Conservation (phyloP, 1,140 invertebrate species). For the Scylla paramamosain region DNA sequence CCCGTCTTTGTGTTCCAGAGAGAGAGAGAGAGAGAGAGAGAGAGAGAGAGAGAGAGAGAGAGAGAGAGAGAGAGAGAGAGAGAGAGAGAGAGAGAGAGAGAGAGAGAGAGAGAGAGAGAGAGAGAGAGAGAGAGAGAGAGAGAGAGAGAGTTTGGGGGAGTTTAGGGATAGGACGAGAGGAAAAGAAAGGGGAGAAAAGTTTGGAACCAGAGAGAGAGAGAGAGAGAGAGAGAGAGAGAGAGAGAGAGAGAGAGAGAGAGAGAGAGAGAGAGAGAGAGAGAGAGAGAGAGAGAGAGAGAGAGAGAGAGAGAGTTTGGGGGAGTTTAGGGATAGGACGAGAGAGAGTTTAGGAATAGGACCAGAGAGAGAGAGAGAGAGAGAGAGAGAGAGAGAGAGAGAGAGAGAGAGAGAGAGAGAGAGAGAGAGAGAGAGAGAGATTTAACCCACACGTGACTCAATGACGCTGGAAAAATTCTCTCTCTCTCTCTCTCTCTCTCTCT, state of each 20-base stretch:
- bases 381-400: background rate
- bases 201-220: too few species aligned
- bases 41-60: conserved; percentile 6
- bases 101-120: conserved; percentile 18
- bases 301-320: background rate
- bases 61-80: background rate
- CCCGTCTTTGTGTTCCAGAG: too few species aligned
- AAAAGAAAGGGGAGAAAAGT: too few species aligned
- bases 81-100: conserved; percentile 6
- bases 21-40: background rate
- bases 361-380: background rate
- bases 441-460: background rate
- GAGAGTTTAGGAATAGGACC: background rate
- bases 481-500: too few species aligned
- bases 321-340: background rate
- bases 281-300: background rate
- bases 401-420: conserved; percentile 6
- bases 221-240: too few species aligned
- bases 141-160: background rate
- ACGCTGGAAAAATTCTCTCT: too few species aligned
- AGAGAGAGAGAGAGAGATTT: background rate
- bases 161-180: too few species aligned
- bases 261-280: too few species aligned
- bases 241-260: too few species aligned
- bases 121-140: too few species aligned